A percentile compares a stretch with the other conserved stretches of the same genome.
Evolutionary conservation across 1,140 invertebrate species (phyloP).

Genomic region (Monochamus saltuarius): DNA sequence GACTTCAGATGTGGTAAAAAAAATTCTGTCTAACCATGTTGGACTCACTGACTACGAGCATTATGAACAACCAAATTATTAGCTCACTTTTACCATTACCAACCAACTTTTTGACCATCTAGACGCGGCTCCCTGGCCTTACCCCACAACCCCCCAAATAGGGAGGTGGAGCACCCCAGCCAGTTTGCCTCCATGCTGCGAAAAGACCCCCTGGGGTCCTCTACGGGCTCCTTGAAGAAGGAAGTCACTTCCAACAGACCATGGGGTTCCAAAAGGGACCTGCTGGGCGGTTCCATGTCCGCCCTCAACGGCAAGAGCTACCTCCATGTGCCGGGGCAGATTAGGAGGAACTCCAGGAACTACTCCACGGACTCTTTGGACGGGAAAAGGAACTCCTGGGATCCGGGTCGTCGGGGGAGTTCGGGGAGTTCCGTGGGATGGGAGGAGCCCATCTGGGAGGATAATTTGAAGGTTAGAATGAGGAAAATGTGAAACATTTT

Average conservation of each 20-base stretch:
- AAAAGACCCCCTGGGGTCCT: slow-evolving; percentile 58
- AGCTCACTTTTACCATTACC: too few species aligned
- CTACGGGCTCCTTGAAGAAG: slow-evolving; percentile 59
- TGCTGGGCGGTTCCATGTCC: slow-evolving; percentile 49
- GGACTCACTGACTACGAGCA: too few species aligned
- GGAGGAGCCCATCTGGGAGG: slow-evolving; percentile 53
- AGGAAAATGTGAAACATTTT: background rate
- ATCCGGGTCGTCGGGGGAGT: slow-evolving; percentile 62
- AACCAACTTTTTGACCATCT: too few species aligned
- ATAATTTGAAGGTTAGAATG: slow-evolving; percentile 47
- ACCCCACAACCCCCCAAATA: slow-evolving; percentile 56
- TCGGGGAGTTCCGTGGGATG: slow-evolving; percentile 55
- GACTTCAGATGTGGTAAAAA: too few species aligned
- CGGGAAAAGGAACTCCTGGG: slow-evolving; percentile 68
- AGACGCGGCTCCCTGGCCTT: slow-evolving; percentile 56
- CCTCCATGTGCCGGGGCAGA: slow-evolving; percentile 30
- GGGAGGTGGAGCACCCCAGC: slow-evolving; percentile 66
- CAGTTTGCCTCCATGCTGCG: slow-evolving; percentile 66
- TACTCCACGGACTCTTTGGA: slow-evolving; percentile 66
- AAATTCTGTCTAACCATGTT: too few species aligned
- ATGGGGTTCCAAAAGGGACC: slow-evolving; percentile 51
- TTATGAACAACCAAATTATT: too few species aligned
- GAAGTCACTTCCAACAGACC: slow-evolving; percentile 51
- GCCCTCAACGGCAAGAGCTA: slow-evolving; percentile 48
- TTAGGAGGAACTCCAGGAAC: slow-evolving; percentile 38